A percentile compares a stretch with the other conserved stretches of the same genome.
phyloP scores from a whole-genome alignment of 2,113 vertebrate species.

The Oplegnathus fasciatus region DNA sequence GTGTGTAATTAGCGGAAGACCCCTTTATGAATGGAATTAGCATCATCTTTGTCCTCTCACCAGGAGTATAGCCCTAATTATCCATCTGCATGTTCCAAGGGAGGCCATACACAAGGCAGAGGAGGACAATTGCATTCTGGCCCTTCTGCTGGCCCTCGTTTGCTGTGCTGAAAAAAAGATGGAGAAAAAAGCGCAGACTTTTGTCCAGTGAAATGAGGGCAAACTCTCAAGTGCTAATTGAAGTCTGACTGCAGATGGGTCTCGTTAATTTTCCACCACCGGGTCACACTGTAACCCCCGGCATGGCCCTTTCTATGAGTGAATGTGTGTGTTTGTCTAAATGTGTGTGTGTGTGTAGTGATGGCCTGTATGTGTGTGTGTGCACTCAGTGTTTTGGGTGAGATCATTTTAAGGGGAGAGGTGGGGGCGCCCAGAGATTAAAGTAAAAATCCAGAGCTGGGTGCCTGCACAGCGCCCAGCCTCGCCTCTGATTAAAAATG shows the following conservation, averaged over 20 bases:
- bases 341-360: conserved; percentile 19
- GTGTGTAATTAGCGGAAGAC: conserved; percentile 79
- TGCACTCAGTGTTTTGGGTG: conserved; percentile 49
- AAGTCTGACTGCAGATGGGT: conserved; percentile 75
- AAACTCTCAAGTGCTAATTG: conserved; percentile 77
- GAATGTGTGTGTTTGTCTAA: conserved; percentile 54
- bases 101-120: conserved; percentile 62
- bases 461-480: conserved; percentile 82
- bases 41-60: conserved; percentile 81
- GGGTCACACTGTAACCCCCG: conserved; percentile 60
- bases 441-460: conserved; percentile 83
- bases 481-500: conserved; percentile 93
- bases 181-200: conserved; percentile 52
- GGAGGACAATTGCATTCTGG: conserved; percentile 57
- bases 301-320: conserved; percentile 38
- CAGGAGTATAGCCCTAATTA: conserved; percentile 78
- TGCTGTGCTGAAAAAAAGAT: conserved; percentile 37
- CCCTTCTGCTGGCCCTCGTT: conserved; percentile 63
- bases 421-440: conserved; percentile 74
- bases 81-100: conserved; percentile 71
- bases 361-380: conserved; percentile 28
- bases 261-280: conserved; percentile 74
- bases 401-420: conserved; percentile 57
- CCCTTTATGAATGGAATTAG: conserved; percentile 82
- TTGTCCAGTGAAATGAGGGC: conserved; percentile 66